phyloP scores from a whole-genome alignment of 2,888 invertebrate species.

The Stenchaetothrips biformis region DNA sequence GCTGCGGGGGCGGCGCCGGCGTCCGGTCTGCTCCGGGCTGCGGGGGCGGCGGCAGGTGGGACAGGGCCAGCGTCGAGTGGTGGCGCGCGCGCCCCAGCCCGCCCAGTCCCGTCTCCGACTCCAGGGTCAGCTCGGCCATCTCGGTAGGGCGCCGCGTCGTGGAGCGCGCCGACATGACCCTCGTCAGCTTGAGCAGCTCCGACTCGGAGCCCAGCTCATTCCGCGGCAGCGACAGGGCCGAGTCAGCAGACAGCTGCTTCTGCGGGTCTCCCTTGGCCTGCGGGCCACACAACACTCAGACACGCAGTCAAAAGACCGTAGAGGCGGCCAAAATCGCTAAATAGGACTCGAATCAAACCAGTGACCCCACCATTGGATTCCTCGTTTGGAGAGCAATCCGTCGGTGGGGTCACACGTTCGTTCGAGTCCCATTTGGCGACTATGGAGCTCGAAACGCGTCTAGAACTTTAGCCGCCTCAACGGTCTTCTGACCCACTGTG shows the following conservation, averaged over 20 bases:
- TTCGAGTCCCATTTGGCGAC: no score
- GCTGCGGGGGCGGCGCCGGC: conserved; percentile 27
- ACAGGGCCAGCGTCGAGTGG: conserved; percentile 7
- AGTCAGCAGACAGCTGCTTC: conserved; percentile 7
- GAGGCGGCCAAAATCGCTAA: no score
- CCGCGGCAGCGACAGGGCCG: background rate
- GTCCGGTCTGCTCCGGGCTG: background rate
- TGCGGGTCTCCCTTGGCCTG: conserved; percentile 8
- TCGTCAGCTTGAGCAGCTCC: conserved; percentile 15
- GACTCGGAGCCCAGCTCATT: conserved; percentile 15
- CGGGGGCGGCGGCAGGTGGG: background rate
- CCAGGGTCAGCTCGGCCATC: conserved; percentile 8
- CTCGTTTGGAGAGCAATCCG: no score
- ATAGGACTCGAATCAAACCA: no score
- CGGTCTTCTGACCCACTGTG: background rate
- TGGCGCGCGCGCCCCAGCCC: background rate
- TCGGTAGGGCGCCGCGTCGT: background rate
- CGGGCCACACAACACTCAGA: background rate
- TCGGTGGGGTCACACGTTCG: no score
- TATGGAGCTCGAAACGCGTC: background rate
- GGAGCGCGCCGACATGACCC: background rate
- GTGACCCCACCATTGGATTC: no score
- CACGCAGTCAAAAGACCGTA: background rate
- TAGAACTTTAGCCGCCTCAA: background rate
- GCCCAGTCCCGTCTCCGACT: conserved; percentile 1